These are phyloP conservation scores for Acyrthosiphon pisum DNA, from an alignment of 1,140 invertebrate genomes.

Conservation along the genomic window DNA sequence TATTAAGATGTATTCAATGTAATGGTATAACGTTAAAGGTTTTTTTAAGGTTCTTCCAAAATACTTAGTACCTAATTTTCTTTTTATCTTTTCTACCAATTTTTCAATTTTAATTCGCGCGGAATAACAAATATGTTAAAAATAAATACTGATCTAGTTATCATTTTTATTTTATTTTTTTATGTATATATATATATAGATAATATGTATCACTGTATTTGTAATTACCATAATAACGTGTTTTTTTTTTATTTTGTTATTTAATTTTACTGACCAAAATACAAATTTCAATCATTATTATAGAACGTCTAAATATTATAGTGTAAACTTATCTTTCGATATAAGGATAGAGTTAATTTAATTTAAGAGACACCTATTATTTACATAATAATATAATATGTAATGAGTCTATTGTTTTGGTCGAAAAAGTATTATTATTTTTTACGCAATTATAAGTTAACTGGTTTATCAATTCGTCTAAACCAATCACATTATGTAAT, in stretches of 20 bases:
- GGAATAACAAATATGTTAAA: background rate
- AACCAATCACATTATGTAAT: constrained; percentile 31
- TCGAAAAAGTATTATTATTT: constrained; percentile 54
- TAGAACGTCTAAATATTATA: background rate
- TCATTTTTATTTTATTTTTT: constrained; percentile 28
- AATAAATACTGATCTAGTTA: constrained; percentile 28
- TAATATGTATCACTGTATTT: background rate
- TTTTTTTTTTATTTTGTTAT: constrained; percentile 54
- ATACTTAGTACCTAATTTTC: constrained; percentile 40
- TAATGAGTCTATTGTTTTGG: constrained; percentile 12
- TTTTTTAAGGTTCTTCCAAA: constrained; percentile 43
- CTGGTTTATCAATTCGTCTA: constrained; percentile 16
- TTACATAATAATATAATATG: constrained; percentile 14
- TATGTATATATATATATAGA: constrained; percentile 42
- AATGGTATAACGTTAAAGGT: background rate
- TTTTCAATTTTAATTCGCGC: constrained; percentile 33
- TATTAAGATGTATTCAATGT: background rate
- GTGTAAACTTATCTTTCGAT: constrained; percentile 34
- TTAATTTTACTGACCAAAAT: constrained; percentile 50
- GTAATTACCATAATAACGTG: background rate
- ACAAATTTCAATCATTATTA: constrained; percentile 42
- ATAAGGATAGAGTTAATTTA: constrained; percentile 30
- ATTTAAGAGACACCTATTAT: background rate
- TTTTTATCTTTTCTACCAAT: constrained; percentile 54
- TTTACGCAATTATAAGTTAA: constrained; percentile 37